phyloP scores from a whole-genome alignment of 2,797 vertebrate genomes.

The Tympanoctomys barrerae region DNA sequence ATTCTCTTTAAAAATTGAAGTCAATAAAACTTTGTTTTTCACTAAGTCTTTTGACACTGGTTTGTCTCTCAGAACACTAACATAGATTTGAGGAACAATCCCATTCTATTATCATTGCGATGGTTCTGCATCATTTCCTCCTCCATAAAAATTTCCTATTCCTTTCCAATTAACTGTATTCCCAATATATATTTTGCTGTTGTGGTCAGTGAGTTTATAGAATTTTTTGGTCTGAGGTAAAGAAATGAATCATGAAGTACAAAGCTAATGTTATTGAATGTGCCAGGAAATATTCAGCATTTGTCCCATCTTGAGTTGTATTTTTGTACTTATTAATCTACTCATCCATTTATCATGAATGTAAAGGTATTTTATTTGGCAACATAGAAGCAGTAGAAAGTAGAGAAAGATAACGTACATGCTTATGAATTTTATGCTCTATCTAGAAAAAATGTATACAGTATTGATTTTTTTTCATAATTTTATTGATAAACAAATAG shows the following conservation, averaged over 20 bases:
- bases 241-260: neutral
- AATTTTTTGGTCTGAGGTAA: neutral
- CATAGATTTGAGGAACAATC: neutral
- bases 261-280: neutral
- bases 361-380: neutral
- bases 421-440: neutral
- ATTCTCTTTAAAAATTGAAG: neutral
- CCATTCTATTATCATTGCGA: neutral
- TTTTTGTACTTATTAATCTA: neutral
- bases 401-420: neutral
- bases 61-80: neutral
- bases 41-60: neutral
- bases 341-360: neutral
- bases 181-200: neutral
- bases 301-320: neutral
- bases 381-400: neutral
- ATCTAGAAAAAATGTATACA: neutral
- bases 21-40: neutral
- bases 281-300: neutral
- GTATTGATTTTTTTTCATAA: too few relatives aligned
- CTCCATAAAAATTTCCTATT: neutral
- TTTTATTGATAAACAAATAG: too few relatives aligned
- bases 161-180: neutral
- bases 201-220: neutral
- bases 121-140: neutral